phyloP scores from a whole-genome alignment of 2,797 vertebrate genomes.

The Salarias fasciatus region DNA sequence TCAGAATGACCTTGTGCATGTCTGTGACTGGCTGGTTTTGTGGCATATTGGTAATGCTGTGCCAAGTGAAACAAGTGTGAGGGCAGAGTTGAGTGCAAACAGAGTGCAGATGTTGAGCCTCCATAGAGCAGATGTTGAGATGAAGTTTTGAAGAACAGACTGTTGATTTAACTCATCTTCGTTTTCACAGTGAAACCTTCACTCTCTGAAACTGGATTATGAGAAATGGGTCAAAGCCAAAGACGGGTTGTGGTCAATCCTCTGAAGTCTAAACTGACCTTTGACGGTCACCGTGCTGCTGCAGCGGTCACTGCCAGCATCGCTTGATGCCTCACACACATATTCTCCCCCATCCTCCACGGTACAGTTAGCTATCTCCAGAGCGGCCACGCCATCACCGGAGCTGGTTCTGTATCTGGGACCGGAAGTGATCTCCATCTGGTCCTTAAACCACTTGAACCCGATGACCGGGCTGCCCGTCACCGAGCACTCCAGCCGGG shows the following conservation, averaged over 20 bases:
- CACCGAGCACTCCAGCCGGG: slow-evolving; percentile 89
- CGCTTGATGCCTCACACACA: slow-evolving; percentile 91
- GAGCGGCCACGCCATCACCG: slow-evolving; percentile 81
- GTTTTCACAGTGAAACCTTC: slow-evolving; percentile 2
- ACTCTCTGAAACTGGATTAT: too few species aligned
- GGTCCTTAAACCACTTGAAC: slow-evolving; percentile 94
- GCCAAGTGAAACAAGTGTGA: too few species aligned
- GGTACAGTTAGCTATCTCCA: slow-evolving; percentile 81
- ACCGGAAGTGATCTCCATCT: slow-evolving; percentile 88
- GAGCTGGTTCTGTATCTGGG: slow-evolving; percentile 84
- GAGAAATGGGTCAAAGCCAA: too few species aligned
- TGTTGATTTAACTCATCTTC: too few species aligned
- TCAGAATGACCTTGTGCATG: too few species aligned
- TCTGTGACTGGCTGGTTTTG: too few species aligned
- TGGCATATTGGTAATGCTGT: too few species aligned
- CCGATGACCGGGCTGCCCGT: slow-evolving; percentile 91
- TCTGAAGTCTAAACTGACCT: slow-evolving; percentile 86
- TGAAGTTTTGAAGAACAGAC: too few species aligned
- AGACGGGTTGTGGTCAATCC: too few species aligned
- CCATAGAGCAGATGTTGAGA: too few species aligned
- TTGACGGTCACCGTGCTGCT: slow-evolving; percentile 91
- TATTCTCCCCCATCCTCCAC: slow-evolving; percentile 92
- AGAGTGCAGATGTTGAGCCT: too few species aligned
- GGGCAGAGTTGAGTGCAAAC: too few species aligned
- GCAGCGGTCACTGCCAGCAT: slow-evolving; percentile 93